These are phyloP conservation scores for Aviceda subcristata DNA, from an alignment of 2,113 vertebrate species.

Conservation along the genomic window DNA sequence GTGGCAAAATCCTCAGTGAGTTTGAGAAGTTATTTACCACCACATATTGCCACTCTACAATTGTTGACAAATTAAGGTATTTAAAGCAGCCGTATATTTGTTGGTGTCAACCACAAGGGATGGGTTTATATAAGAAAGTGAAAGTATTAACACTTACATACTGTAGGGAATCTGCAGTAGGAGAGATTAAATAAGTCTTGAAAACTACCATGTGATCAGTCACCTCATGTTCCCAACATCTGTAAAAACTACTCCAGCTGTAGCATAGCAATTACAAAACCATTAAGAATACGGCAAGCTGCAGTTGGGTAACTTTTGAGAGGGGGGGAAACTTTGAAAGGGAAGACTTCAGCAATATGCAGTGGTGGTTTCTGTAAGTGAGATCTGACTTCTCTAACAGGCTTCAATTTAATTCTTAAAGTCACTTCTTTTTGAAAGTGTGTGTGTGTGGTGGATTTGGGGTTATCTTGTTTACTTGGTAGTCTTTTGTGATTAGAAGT, in stretches of 20 bases:
- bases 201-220: not conserved
- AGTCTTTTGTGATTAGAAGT: constrained; percentile 63
- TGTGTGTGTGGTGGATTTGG: not conserved
- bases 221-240: not conserved
- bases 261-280: not conserved
- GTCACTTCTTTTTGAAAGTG: not conserved
- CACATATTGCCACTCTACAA: not conserved
- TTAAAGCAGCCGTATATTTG: not conserved
- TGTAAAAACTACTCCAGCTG: not conserved
- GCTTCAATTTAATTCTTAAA: constrained; percentile 5
- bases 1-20: not conserved
- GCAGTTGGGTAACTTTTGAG: not conserved
- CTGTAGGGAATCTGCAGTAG: not conserved
- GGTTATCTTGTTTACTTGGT: constrained; percentile 62
- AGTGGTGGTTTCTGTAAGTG: not conserved
- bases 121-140: not conserved
- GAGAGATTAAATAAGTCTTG: not conserved
- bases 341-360: not conserved
- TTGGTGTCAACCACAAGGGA: not conserved
- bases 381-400: not conserved
- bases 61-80: not conserved
- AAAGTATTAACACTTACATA: not conserved
- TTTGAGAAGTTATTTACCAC: not conserved
- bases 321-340: not conserved
- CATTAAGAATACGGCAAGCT: not conserved